Percentiles rank a stretch among this genome's conserved stretches.
Conservation (phyloP, 2,113 vertebrate species). For the Apistogramma diplotaenia region DNA sequence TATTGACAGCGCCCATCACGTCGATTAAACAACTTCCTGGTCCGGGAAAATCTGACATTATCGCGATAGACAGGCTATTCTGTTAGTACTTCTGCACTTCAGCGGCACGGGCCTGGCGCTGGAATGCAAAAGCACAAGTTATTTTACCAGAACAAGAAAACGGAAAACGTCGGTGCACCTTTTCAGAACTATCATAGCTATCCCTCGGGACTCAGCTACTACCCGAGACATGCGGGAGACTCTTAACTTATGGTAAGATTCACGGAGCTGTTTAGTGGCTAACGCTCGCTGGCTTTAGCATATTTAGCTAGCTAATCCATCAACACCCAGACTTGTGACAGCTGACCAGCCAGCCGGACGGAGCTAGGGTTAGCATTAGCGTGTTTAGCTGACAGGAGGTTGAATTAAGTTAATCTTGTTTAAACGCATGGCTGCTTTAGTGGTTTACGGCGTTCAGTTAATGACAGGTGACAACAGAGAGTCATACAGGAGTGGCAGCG, state of each 20-base stretch:
- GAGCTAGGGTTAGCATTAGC: conserved; percentile 48
- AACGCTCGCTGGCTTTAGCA: conserved; percentile 43
- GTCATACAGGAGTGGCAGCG: neutral
- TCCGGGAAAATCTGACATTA: conserved; percentile 46
- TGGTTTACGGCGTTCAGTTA: neutral
- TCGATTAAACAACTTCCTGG: conserved; percentile 61
- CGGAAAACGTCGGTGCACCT: neutral
- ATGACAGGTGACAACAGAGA: neutral
- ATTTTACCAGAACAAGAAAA: conserved; percentile 25
- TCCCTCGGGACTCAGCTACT: conserved; percentile 1
- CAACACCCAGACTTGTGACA: conserved; percentile 66
- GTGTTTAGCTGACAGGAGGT: conserved; percentile 32
- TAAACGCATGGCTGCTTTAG: neutral
- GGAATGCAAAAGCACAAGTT: conserved; percentile 70
- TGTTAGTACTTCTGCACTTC: conserved; percentile 17
- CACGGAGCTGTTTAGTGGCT: neutral
- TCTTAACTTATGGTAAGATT: conserved; percentile 56
- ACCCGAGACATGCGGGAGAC: conserved; percentile 11
- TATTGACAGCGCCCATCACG: neutral
- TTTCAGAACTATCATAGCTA: neutral
- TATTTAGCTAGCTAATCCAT: conserved; percentile 61
- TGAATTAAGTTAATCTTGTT: conserved; percentile 13
- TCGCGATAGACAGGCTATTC: conserved; percentile 57
- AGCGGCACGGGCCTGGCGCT: conserved; percentile 52
- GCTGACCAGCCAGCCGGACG: conserved; percentile 54